Base-by-base conservation (phyloP, 2,888 invertebrate species). In the Caenorhabditis becei region DNA sequence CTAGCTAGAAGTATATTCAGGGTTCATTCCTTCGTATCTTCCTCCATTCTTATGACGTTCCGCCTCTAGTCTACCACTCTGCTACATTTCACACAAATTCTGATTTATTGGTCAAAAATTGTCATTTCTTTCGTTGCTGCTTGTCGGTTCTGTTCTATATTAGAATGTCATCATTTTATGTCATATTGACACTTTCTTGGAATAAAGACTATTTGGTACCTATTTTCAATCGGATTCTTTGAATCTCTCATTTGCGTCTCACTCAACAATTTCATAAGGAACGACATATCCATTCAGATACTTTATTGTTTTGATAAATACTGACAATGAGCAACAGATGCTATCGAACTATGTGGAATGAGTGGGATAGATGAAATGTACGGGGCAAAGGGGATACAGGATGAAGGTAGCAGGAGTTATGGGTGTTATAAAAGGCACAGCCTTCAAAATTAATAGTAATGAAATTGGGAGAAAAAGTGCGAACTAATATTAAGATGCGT, bases 151-250 rank as follows among this genome's bases (percentile, higher is more conserved):
- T 49, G 28, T 69, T 69, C 56, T 59, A 69, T 47, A 59, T 53
- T 69, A 54, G 56, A 69, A 44, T 16, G 8, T 16, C 32, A 2
- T 11, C 20, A 20, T 2, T 16, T 53, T 69, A 23, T 69, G 47
- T 58, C 56, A 69, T 32, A 56, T 69, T 69, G 56, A 58, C 41
- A 18, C 1, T 18, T 32, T 35, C 23, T 41, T 41, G 41, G 41
- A 41, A 47, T 14, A 41, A 41, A 41, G 7, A 14, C 7, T 41
- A 41, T 41, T 41, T 41, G 4, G 4, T 32, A 32, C 10, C 5
- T 32, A 10, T 10, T 10, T 4, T 32, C 10, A 10, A 4, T 10
- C 10, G 32, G 10, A 10, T 32, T 32, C 32, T 32, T 32, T 32
- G 32, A 32, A 32, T 7, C n/a, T n/a, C n/a, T n/a, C n/a, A n/a